Percentiles rank a stretch among this genome's conserved stretches.
Evolutionary conservation across 2,113 vertebrate genomes (phyloP).

Genomic region (Electrona antarctica): DNA sequence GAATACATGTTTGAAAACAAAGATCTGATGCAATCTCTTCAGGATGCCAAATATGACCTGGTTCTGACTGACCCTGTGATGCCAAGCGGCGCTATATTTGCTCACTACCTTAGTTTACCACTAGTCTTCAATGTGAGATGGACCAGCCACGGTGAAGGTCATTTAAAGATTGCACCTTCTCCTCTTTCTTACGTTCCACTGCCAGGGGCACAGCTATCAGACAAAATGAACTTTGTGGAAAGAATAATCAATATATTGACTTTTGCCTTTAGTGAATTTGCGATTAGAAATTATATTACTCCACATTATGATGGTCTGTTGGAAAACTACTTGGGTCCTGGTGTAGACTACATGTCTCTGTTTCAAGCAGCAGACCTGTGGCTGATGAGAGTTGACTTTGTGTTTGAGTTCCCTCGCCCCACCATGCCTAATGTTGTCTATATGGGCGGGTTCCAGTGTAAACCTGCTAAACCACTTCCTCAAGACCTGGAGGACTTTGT

Average conservation of each 20-base stretch:
- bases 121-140: slow-evolving; percentile 73
- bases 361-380: slow-evolving; percentile 75
- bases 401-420: slow-evolving; percentile 79
- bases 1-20: slow-evolving; percentile 63
- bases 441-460: slow-evolving; percentile 77
- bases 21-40: slow-evolving; percentile 55
- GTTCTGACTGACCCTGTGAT: slow-evolving; percentile 72
- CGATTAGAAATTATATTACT: no score
- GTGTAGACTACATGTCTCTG: slow-evolving; percentile 62
- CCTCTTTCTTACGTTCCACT: slow-evolving; percentile 73
- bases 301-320: slow-evolving; percentile 21
- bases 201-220: slow-evolving; percentile 57
- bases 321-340: slow-evolving; percentile 62
- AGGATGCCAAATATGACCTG: slow-evolving; percentile 65
- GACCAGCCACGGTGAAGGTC: slow-evolving; percentile 66
- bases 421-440: slow-evolving; percentile 80
- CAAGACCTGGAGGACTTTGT: slow-evolving; percentile 74
- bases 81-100: slow-evolving; percentile 63
- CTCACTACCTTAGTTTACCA: slow-evolving; percentile 68
- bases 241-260: slow-evolving; percentile 66
- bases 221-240: slow-evolving; percentile 74
- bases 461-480: slow-evolving; percentile 65
- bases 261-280: slow-evolving; percentile 10
- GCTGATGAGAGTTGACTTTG: slow-evolving; percentile 77
- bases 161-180: slow-evolving; percentile 67